A percentile compares a stretch with the other conserved stretches of the same genome.
phyloP scores from a whole-genome alignment of 2,797 vertebrate species.

The Eospalax fontanierii region DNA sequence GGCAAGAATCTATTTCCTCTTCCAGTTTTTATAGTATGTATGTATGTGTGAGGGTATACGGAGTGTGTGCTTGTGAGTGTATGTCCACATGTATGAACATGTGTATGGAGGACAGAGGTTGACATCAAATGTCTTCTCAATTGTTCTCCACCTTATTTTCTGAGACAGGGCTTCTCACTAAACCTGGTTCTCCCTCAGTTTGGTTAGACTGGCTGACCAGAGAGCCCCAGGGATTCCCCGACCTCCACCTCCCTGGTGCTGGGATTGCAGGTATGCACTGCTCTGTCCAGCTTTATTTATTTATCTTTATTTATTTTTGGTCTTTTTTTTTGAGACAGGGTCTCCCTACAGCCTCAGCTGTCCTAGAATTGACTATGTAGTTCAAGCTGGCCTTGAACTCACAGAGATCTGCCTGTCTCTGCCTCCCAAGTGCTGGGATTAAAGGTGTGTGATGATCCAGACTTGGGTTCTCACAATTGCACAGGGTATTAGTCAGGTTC shows the following conservation, averaged over 20 bases:
- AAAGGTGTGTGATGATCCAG: not conserved
- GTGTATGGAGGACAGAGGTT: not conserved
- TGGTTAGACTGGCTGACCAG: not conserved
- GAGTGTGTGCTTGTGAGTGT: too few relatives aligned
- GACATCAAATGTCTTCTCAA: not conserved
- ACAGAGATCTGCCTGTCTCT: too few relatives aligned
- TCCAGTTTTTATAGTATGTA: constrained; percentile 29
- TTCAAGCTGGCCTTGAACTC: too few relatives aligned
- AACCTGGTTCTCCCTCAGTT: not conserved
- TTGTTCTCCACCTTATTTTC: not conserved
- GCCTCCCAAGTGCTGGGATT: not conserved
- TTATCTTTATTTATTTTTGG: too few relatives aligned
- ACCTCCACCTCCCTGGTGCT: not conserved
- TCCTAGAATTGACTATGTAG: too few relatives aligned
- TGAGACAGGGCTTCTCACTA: not conserved
- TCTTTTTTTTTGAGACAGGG: too few relatives aligned
- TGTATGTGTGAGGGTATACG: not conserved
- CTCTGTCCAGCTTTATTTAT: too few relatives aligned
- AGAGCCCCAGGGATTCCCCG: not conserved
- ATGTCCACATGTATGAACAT: not conserved
- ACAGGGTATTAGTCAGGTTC: too few relatives aligned
- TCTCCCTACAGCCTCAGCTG: too few relatives aligned
- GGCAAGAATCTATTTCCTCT: not conserved
- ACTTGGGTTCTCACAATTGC: not conserved
- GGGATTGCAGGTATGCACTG: not conserved